Evolutionary conservation across 2,797 vertebrate genomes (phyloP).

Genomic region (Clarias platycephalus): DNA sequence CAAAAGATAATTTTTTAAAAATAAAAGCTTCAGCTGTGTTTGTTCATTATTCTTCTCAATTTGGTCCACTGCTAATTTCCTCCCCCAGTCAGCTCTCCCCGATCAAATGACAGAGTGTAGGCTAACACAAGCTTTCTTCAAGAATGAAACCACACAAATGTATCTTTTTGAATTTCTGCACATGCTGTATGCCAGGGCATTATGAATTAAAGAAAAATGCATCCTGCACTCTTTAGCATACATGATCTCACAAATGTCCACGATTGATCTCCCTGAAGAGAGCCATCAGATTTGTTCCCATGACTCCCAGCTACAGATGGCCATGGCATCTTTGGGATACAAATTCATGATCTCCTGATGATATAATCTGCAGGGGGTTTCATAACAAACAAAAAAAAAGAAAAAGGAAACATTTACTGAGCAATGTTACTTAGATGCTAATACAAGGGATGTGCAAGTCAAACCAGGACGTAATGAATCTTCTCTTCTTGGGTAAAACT

Average conservation of each 20-base stretch:
- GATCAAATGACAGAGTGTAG: background rate
- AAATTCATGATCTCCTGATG: background rate
- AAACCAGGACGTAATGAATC: too few species aligned
- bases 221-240: background rate
- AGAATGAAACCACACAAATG: background rate
- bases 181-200: background rate
- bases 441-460: background rate
- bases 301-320: background rate
- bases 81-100: background rate
- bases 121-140: background rate
- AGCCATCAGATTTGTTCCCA: background rate
- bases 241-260: background rate
- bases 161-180: background rate
- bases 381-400: too few species aligned
- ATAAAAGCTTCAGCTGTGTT: background rate
- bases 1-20: background rate
- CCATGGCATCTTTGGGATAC: background rate
- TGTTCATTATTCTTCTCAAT: background rate
- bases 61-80: background rate
- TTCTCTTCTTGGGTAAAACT: too few species aligned
- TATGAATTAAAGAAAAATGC: too few species aligned
- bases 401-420: background rate
- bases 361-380: background rate
- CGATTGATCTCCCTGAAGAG: background rate
- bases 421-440: background rate